phyloP scores from a whole-genome alignment of 1,140 invertebrate species.

The Tyrophagus putrescentiae region DNA sequence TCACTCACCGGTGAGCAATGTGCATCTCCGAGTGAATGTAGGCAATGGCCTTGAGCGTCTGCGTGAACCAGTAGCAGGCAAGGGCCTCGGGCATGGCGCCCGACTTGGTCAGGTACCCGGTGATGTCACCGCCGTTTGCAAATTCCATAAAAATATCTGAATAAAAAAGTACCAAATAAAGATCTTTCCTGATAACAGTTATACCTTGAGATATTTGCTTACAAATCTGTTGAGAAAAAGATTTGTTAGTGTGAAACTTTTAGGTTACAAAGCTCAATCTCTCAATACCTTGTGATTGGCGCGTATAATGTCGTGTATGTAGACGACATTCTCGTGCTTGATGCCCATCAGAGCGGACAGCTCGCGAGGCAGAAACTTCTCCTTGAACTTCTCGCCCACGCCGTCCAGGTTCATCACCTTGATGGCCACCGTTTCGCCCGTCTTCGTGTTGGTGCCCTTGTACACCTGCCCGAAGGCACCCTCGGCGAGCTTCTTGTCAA shows the following conservation, averaged over 20 bases:
- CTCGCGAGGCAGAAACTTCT: slow-evolving; percentile 22
- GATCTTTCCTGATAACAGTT: no score
- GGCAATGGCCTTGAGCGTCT: neutral
- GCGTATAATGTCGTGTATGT: slow-evolving; percentile 16
- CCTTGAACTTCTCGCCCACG: slow-evolving; percentile 19
- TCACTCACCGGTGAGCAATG: slow-evolving; percentile 19
- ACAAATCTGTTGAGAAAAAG: no score
- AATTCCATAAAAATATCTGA: slow-evolving; percentile 23
- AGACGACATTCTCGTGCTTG: slow-evolving; percentile 3
- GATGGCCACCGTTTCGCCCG: slow-evolving; percentile 11
- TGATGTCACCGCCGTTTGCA: slow-evolving; percentile 1
- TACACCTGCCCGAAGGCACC: slow-evolving; percentile 22
- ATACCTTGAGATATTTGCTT: no score
- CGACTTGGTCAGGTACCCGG: neutral
- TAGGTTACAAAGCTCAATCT: slow-evolving; percentile 2
- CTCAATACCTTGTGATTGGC: slow-evolving; percentile 18
- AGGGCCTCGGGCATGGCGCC: neutral
- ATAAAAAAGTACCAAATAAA: no score
- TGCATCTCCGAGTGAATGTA: slow-evolving; percentile 17
- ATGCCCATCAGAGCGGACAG: slow-evolving; percentile 15
- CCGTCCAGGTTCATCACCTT: slow-evolving; percentile 20
- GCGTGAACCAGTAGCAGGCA: slow-evolving; percentile 19
- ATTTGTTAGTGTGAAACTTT: no score
- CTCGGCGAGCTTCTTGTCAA: slow-evolving; percentile 15
- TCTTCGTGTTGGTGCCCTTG: slow-evolving; percentile 17